phyloP scores from a whole-genome alignment of 2,797 vertebrate species.

The Syndactyla subalaris region DNA sequence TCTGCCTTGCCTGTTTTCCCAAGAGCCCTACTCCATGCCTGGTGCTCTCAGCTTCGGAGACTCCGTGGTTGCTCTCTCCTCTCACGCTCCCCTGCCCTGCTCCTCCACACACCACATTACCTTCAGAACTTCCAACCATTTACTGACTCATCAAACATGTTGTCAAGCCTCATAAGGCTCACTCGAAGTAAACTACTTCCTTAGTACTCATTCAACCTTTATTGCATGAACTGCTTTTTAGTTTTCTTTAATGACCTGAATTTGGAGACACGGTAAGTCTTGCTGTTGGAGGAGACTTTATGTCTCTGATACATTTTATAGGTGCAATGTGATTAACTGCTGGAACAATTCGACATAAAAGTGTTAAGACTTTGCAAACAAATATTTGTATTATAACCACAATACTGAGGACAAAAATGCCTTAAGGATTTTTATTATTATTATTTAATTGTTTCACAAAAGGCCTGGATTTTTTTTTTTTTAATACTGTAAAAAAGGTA shows the following conservation, averaged over 20 bases:
- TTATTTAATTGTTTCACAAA: not conserved
- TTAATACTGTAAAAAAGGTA: not conserved
- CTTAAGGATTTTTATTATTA: not conserved
- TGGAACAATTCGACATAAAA: not conserved
- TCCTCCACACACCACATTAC: not conserved
- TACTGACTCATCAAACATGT: not conserved
- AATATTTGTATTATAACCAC: not conserved
- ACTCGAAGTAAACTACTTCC: not conserved
- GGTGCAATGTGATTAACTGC: not conserved
- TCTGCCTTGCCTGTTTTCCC: not conserved
- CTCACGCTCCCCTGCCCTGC: not conserved
- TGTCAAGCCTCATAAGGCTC: conserved; percentile 12
- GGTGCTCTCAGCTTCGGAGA: not conserved
- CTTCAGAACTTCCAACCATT: not conserved
- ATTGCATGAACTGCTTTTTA: not conserved
- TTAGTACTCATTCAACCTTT: not conserved
- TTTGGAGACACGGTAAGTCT: not conserved
- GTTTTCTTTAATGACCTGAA: not conserved
- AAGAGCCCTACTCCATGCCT: not conserved
- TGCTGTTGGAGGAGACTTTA: not conserved
- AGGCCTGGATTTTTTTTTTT: not conserved
- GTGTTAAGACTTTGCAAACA: not conserved
- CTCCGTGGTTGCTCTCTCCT: not conserved
- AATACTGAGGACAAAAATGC: not conserved
- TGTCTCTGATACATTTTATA: not conserved